These are phyloP conservation scores for Clupea harengus DNA, from an alignment of 2,113 vertebrate genomes.

Conservation along the genomic window DNA sequence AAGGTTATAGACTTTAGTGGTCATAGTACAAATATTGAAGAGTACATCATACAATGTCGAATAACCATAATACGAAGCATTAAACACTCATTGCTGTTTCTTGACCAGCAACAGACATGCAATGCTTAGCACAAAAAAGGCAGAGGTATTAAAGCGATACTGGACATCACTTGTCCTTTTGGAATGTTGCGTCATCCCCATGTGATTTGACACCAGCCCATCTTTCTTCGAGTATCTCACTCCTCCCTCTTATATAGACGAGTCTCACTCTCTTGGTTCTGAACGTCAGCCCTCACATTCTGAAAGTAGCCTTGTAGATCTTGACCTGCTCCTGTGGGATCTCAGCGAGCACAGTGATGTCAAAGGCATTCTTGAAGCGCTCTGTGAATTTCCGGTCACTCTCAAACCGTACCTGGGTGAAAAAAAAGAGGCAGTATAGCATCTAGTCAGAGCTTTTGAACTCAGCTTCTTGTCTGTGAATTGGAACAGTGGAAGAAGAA, in stretches of 20 bases:
- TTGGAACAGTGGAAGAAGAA: too few species aligned
- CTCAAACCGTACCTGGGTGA: slow-evolving; percentile 75
- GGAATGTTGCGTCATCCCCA: too few species aligned
- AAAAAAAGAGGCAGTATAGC: not conserved
- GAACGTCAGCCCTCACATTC: not conserved
- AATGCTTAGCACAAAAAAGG: too few species aligned
- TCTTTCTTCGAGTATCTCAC: not conserved
- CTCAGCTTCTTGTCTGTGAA: not conserved
- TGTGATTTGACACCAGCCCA: too few species aligned
- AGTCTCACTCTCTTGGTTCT: not conserved
- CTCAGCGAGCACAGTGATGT: slow-evolving; percentile 77
- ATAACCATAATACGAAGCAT: not conserved
- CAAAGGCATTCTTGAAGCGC: slow-evolving; percentile 70
- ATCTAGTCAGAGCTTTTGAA: not conserved
- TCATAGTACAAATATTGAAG: too few species aligned
- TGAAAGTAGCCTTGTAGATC: slow-evolving; percentile 76
- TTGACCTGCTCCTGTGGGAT: slow-evolving; percentile 78
- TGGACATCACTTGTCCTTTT: too few species aligned
- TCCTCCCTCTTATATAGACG: not conserved
- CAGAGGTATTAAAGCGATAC: too few species aligned
- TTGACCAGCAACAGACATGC: too few species aligned
- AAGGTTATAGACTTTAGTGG: too few species aligned
- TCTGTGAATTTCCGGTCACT: slow-evolving; percentile 82
- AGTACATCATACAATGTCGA: not conserved
- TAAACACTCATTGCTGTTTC: not conserved